These are phyloP conservation scores for Lithophane socia DNA, from an alignment of 2,888 invertebrate genomes.

Conservation along the genomic window DNA sequence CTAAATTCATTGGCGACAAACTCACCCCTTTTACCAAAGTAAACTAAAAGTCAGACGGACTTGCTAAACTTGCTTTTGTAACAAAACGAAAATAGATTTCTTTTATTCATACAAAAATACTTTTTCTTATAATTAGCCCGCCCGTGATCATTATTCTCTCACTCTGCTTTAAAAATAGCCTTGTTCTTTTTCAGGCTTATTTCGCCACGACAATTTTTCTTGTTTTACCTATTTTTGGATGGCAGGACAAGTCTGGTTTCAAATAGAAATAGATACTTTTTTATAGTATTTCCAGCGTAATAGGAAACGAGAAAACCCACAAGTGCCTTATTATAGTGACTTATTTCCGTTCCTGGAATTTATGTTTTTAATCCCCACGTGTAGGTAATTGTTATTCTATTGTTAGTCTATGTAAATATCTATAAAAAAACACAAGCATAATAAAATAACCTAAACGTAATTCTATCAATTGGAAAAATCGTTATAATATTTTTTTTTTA, in stretches of 20 bases:
- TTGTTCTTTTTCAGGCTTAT: neutral
- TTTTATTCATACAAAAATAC: slow-evolving; percentile 28
- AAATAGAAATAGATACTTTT: slow-evolving; percentile 31
- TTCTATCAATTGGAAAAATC: neutral
- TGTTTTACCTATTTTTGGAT: slow-evolving; percentile 28
- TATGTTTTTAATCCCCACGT: neutral
- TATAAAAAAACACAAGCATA: neutral
- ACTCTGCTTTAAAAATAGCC: slow-evolving; percentile 23
- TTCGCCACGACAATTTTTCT: slow-evolving; percentile 8
- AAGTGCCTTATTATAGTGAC: neutral
- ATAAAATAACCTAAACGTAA: neutral
- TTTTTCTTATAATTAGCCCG: slow-evolving; percentile 12
- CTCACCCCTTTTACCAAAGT: slow-evolving; percentile 17
- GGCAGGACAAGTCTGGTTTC: neutral
- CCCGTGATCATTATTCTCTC: slow-evolving; percentile 18
- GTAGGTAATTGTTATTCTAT: neutral
- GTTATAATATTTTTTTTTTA: neutral
- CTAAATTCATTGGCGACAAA: neutral
- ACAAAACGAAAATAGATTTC: slow-evolving; percentile 32
- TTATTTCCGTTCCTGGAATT: neutral
- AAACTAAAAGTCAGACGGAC: slow-evolving; percentile 34
- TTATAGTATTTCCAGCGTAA: neutral
- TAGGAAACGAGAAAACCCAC: neutral
- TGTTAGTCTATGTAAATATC: neutral
- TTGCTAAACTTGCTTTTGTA: slow-evolving; percentile 26